Conservation (phyloP, 2,113 vertebrate species). For the Clarias macrocephalus region DNA sequence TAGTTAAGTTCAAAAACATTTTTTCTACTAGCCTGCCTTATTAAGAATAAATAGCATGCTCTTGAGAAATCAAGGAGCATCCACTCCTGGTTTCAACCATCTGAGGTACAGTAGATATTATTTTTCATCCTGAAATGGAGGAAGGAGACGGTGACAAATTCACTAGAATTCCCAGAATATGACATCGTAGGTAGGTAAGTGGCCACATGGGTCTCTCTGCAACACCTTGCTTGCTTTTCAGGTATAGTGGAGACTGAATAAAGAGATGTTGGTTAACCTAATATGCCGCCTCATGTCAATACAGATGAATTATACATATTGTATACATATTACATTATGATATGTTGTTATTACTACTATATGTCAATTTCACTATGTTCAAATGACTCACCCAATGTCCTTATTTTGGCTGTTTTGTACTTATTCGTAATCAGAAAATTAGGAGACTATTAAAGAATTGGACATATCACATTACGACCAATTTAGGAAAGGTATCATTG, state of each 20-base stretch:
- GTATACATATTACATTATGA: too few relatives aligned
- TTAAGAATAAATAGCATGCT: background rate
- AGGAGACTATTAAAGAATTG: background rate
- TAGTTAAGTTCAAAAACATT: background rate
- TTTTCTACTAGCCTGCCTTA: background rate
- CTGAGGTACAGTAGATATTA: background rate
- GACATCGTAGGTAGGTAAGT: constrained; percentile 68
- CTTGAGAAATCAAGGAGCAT: background rate
- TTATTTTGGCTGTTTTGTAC: too few relatives aligned
- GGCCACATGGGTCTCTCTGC: constrained; percentile 71
- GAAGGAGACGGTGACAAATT: constrained; percentile 59
- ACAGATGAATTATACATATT: too few relatives aligned
- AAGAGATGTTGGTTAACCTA: background rate
- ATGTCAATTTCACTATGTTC: too few relatives aligned
- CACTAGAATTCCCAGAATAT: constrained; percentile 70
- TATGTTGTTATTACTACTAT: too few relatives aligned
- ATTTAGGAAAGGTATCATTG: background rate
- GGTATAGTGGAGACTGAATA: constrained; percentile 65
- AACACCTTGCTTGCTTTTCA: constrained; percentile 64
- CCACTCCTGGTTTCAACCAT: background rate
- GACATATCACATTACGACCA: background rate
- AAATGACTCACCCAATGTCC: background rate
- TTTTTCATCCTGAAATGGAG: background rate
- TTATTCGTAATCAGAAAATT: background rate
- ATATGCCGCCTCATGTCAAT: too few relatives aligned